Percentiles rank a stretch among this genome's conserved stretches.
Evolutionary conservation across 2,797 vertebrate genomes (phyloP).

Genomic region (Aythya fuligula): DNA sequence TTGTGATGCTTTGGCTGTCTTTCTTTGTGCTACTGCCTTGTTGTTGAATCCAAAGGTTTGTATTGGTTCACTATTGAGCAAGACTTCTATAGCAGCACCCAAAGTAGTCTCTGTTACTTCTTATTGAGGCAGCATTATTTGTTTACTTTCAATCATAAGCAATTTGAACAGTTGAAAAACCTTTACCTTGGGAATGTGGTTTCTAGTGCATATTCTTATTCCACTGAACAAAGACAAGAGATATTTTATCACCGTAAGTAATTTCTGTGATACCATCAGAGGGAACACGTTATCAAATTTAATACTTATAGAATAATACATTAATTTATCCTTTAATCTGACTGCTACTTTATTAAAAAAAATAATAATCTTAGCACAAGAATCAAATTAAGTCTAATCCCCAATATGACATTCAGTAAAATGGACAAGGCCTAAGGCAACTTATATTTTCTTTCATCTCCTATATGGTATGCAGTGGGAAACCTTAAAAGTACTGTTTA

Average conservation of each 20-base stretch:
- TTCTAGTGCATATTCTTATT: not conserved
- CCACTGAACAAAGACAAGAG: not conserved
- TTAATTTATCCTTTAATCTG: conserved; percentile 40
- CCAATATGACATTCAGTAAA: conserved; percentile 26
- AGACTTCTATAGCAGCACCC: not conserved
- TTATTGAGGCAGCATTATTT: not conserved
- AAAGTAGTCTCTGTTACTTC: not conserved
- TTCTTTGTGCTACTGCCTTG: not conserved
- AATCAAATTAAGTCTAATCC: conserved; percentile 46
- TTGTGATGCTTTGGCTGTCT: not conserved
- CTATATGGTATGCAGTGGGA: not conserved
- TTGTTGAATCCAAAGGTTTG: not conserved
- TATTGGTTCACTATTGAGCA: not conserved
- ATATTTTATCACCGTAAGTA: not conserved
- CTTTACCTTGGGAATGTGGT: not conserved
- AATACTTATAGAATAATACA: conserved; percentile 40
- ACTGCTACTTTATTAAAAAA: conserved; percentile 28
- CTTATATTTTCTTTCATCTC: conserved; percentile 33
- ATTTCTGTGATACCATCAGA: conserved; percentile 40
- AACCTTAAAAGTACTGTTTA: conserved; percentile 7
- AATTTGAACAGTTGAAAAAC: not conserved
- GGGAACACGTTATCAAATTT: conserved; percentile 11
- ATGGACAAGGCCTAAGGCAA: conserved; percentile 43
- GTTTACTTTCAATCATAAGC: not conserved
- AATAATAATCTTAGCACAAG: conserved; percentile 16